Percentiles rank a stretch among this genome's conserved stretches.
phyloP scores from a whole-genome alignment of 2,113 vertebrate genomes.

The Psephotus haematonotus region DNA sequence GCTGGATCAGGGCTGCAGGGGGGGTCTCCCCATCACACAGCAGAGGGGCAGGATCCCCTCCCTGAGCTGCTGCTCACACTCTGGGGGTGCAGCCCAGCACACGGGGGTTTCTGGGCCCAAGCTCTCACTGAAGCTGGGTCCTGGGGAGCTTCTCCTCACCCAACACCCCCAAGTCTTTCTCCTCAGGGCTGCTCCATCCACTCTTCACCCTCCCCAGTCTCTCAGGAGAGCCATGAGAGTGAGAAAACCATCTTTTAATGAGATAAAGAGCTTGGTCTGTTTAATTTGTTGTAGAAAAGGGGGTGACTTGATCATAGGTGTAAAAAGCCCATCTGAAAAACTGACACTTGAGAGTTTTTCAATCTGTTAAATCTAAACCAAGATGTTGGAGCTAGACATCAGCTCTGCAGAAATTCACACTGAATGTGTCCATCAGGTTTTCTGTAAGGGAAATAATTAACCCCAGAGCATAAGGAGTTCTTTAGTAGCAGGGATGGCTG shows the following conservation, averaged over 20 bases:
- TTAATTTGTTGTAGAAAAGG: neutral
- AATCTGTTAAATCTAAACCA: neutral
- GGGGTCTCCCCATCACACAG: too few relatives aligned
- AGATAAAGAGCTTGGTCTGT: neutral
- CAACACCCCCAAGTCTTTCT: neutral
- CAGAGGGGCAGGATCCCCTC: neutral
- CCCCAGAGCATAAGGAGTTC: neutral
- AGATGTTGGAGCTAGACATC: neutral
- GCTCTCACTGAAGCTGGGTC: fast-evolving
- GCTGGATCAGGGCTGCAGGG: too few relatives aligned
- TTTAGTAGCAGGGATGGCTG: neutral
- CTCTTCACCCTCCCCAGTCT: neutral
- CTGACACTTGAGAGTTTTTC: neutral
- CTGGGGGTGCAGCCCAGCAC: neutral
- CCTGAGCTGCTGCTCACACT: neutral
- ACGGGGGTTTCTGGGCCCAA: neutral
- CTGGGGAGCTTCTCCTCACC: neutral
- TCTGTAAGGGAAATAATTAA: neutral
- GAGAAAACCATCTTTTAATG: neutral
- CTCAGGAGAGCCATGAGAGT: neutral
- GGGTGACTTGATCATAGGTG: neutral
- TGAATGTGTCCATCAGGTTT: neutral
- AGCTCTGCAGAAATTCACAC: neutral
- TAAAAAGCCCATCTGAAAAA: neutral
- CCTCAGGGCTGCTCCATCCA: neutral